Base-by-base conservation (phyloP, 2,888 invertebrate species). In the Nemurella pictetii region DNA sequence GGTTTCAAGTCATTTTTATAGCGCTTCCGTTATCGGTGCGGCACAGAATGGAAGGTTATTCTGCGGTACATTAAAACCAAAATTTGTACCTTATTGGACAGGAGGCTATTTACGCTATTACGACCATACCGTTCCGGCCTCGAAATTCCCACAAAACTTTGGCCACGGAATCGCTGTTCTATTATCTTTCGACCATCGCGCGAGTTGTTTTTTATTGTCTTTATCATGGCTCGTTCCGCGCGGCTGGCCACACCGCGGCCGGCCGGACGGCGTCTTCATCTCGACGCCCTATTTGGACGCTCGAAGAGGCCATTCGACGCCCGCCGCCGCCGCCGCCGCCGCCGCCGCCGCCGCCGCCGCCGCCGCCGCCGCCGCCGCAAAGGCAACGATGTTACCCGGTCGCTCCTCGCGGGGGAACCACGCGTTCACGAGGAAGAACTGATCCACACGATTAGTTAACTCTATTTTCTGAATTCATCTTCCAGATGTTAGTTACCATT, bases 141-240 rank as follows among this genome's bases (percentile, higher is more conserved):
- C 28, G 9, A 75, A 75, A 26, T 27, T 27, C 15, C 28, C 5
- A 28, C 26, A 25, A 25, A 28, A 75, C 75, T 27, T 75, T n/a
- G 25, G 3, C 75, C 9, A 12, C 55, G 9, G 75, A 27, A 75
- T 27, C n/a, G 75, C 75, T 28, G 28, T 75, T 75, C 12, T 28
- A 75, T 28, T 75, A 75, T 75, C 75, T 28, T 27, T 75, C 26
- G 26, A 27, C 75, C 28, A 75, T 75, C 75, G 28, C 27, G 26
- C 75, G n/a, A 27, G 75, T 25, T 20, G 7, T 75, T 75, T 75
- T 27, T 75, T 75, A 75, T 75, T 75, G 28, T 75, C 75, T 75
- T 75, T 75, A 75, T 75, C n/a, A 75, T 75, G 7, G 75, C 75
- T 26, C 28, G 75, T 75, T 75, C 75, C 75, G 75, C 4, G 26